Evolutionary conservation across 2,113 vertebrate genomes (phyloP).

Genomic region (Tetrax tetrax): DNA sequence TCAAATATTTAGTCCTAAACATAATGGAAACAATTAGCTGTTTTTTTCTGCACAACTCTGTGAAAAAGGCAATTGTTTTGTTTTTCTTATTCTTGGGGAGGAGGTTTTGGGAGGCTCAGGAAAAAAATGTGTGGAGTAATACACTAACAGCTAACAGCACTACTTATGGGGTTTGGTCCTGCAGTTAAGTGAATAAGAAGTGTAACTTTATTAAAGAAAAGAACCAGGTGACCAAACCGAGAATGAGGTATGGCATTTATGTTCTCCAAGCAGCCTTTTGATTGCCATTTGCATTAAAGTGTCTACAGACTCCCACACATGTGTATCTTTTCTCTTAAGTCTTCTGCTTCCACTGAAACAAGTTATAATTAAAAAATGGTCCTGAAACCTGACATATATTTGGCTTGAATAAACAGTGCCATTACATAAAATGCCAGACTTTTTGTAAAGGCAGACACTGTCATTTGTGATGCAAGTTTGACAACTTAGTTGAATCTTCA

Average conservation of each 20-base stretch:
- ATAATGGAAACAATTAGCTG: not conserved
- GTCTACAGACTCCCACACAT: not conserved
- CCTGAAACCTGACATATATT: conserved; percentile 47
- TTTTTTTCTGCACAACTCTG: not conserved
- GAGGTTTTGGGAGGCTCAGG: not conserved
- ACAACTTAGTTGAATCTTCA: conserved; percentile 11
- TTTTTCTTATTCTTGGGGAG: not conserved
- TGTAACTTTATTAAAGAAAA: not conserved
- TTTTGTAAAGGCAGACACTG: not conserved
- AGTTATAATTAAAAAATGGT: conserved; percentile 49
- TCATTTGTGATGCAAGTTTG: conserved; percentile 17
- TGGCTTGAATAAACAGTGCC: conserved; percentile 34
- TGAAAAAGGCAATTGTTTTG: not conserved
- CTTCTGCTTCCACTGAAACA: conserved; percentile 18
- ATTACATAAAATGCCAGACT: conserved; percentile 40
- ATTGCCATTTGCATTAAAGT: conserved; percentile 18
- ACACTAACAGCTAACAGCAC: not conserved
- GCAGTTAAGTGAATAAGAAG: not conserved
- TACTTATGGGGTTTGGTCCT: not conserved
- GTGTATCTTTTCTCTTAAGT: not conserved
- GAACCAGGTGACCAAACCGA: not conserved
- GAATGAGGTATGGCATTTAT: not conserved
- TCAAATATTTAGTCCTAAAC: not conserved
- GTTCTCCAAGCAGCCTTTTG: not conserved
- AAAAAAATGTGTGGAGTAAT: not conserved